Evolutionary conservation across 1,140 invertebrate species (phyloP), one percentile per base, ranked within the genome.

Genomic region (Scylla paramamosain): DNA sequence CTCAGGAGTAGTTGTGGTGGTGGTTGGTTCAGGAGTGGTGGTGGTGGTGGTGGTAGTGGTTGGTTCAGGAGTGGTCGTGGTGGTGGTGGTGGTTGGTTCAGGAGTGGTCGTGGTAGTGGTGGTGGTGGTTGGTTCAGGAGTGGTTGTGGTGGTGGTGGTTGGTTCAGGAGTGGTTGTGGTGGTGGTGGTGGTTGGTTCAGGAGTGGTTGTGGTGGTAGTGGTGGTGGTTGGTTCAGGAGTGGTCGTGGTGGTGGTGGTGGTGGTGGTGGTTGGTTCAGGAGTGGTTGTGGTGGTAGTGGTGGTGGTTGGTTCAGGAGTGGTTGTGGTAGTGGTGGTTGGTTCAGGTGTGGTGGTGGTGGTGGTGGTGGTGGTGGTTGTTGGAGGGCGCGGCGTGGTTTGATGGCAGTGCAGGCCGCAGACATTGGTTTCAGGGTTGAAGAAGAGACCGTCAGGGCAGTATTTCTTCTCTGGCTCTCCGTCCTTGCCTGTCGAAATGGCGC

Each of bases 361-460:
- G 20, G 59, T 67, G 59, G 46, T 48, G 4, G 46, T 48, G 4
- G 59, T 67, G 59, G 59, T 67, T 6, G 59, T 25, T n/a, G 67
- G 20, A 1, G 67, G 67, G 25, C 67, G 67, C 67, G 20, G 67
- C 8, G 67, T 77, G 6, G 67, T 77, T n/a, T 77, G 67, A 7
- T 20, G 20, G 25, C 67, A 77, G 67, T 77, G 25, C 12, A 77
- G 16, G 48, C 52, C 90, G 29, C 90, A 91, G 4, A 52, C 48
- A 32, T 25, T 29, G 90, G 90, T 91, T 20, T 59, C 90, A 16
- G 48, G 90, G 90, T 77, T 67, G 90, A 91, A 91, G 28, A 29
- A 59, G 0, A 77, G 52, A 12, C 52, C 90, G 28, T 29, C 52
- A 32, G 28, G 48, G 29, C 90, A 91, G 28, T 48, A 67, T 7